These are phyloP conservation scores for Cavia aperea DNA, from an alignment of 2,113 vertebrate species.

Conservation along the genomic window DNA sequence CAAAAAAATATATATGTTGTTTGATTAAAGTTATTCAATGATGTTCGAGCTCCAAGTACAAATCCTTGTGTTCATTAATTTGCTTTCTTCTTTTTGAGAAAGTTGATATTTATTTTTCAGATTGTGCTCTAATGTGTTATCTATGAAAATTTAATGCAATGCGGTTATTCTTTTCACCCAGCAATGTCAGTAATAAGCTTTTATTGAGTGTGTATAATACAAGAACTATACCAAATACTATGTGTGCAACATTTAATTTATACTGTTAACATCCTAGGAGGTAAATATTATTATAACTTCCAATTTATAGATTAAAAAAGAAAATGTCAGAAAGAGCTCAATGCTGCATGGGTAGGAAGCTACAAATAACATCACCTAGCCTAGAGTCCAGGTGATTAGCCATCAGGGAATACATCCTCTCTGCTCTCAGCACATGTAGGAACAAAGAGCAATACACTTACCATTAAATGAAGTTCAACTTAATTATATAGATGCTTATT, in stretches of 20 bases:
- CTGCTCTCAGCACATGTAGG: background rate
- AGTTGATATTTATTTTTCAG: background rate
- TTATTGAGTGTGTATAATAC: background rate
- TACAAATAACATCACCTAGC: background rate
- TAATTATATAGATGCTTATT: background rate
- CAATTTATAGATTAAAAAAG: background rate
- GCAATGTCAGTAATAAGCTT: background rate
- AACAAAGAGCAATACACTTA: background rate
- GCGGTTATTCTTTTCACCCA: background rate
- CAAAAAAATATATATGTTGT: constrained; percentile 35
- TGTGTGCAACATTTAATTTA: background rate
- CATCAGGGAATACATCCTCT: background rate
- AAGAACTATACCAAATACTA: background rate
- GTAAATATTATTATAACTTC: background rate
- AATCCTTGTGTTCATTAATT: background rate
- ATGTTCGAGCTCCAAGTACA: background rate
- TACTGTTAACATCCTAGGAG: background rate
- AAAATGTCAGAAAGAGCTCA: background rate
- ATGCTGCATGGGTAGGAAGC: background rate
- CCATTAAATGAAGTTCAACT: background rate
- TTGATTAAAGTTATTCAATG: background rate
- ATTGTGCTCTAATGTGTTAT: too few relatives aligned
- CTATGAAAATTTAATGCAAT: background rate
- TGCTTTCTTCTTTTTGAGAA: background rate
- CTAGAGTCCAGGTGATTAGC: background rate